Evolutionary conservation across 1,140 invertebrate species (phyloP).

Genomic region (Drosophila suzukii): DNA sequence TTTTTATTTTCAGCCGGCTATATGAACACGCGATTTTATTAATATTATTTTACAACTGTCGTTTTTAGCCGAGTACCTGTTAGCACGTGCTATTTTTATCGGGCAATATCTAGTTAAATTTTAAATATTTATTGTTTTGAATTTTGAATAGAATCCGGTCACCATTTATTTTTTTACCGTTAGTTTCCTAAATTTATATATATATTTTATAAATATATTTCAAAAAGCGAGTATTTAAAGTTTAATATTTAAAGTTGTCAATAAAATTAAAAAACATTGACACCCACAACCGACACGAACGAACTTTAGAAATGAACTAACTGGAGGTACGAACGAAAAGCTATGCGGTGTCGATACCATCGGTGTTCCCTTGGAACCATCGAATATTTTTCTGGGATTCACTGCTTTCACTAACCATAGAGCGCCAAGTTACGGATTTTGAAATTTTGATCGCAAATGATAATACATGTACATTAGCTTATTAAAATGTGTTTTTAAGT

Average conservation of each 20-base stretch:
- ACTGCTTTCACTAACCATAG: background rate
- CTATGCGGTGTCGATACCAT: background rate
- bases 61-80: conserved; percentile 23
- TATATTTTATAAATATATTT: background rate
- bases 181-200: background rate
- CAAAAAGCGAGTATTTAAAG: background rate
- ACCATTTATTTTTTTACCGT: conserved; percentile 1
- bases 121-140: background rate
- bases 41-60: conserved; percentile 5
- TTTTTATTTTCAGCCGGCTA: conserved; percentile 22
- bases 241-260: conserved; percentile 10
- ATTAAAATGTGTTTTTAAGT: no score
- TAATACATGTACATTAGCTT: no score
- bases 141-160: background rate
- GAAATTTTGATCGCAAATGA: background rate
- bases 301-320: conserved; percentile 5
- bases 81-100: conserved; percentile 39
- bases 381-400: background rate
- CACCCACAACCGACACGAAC: conserved; percentile 9
- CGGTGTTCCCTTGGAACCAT: background rate
- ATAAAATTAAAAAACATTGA: conserved; percentile 5
- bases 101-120: conserved; percentile 3
- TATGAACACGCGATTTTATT: conserved; percentile 6
- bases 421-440: background rate
- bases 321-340: background rate